A percentile compares a stretch with the other conserved stretches of the same genome.
phyloP scores from a whole-genome alignment of 2,888 invertebrate species.

The Parasteatoda lunata region DNA sequence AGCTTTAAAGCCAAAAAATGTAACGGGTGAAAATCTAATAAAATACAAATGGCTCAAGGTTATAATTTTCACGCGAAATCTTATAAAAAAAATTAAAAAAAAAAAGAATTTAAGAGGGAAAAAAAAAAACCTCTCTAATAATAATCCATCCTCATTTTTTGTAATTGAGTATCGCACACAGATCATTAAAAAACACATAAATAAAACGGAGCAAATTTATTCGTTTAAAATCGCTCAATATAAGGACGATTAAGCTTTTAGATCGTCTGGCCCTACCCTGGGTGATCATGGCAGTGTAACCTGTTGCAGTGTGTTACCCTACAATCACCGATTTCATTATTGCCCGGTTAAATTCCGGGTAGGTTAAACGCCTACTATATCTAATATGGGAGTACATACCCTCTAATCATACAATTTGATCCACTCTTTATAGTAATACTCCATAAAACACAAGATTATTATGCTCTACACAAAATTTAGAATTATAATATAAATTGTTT shows the following conservation, averaged over 20 bases:
- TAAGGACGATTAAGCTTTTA: conserved; percentile 65
- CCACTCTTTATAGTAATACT: conserved; percentile 37
- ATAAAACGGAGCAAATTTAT: conserved; percentile 33
- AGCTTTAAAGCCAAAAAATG: background rate
- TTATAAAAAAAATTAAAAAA: no score
- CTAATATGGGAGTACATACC: conserved; percentile 50
- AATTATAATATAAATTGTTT: no score
- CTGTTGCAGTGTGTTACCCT: conserved; percentile 22
- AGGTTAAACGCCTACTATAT: conserved; percentile 60
- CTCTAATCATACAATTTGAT: conserved; percentile 63
- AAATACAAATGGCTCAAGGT: background rate
- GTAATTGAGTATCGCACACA: conserved; percentile 30
- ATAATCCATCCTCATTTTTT: background rate
- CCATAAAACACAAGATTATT: no score
- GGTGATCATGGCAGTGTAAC: conserved; percentile 18
- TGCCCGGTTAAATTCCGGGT: conserved; percentile 26
- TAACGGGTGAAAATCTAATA: background rate
- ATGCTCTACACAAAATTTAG: no score
- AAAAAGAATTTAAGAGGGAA: background rate
- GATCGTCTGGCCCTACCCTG: conserved; percentile 50
- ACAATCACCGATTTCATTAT: conserved; percentile 64
- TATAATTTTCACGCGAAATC: background rate
- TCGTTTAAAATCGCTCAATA: conserved; percentile 66
- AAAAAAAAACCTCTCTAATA: background rate
- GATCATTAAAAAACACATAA: conserved; percentile 34